phyloP scores from a whole-genome alignment of 1,140 invertebrate species.

The Sogatella furcifera region DNA sequence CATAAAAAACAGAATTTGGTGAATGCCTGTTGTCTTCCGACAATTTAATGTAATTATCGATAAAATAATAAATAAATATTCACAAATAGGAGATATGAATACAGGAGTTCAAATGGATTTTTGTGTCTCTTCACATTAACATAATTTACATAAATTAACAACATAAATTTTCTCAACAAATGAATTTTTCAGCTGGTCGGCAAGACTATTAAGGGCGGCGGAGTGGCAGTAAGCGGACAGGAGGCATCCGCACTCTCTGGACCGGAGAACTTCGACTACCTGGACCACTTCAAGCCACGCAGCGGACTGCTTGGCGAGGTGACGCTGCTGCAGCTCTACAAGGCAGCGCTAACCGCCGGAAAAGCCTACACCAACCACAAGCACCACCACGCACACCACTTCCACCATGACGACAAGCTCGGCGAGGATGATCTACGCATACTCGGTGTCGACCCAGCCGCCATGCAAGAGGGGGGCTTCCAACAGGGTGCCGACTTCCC shows the following conservation, averaged over 20 bases:
- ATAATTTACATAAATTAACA: too few species aligned
- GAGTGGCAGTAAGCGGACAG: constrained; percentile 58
- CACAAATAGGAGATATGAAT: too few species aligned
- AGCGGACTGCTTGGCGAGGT: constrained; percentile 61
- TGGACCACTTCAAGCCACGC: constrained; percentile 24
- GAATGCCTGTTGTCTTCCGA: too few species aligned
- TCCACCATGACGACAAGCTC: constrained; percentile 48
- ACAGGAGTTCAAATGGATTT: too few species aligned
- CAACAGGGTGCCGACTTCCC: background rate
- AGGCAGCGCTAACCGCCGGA: constrained; percentile 62
- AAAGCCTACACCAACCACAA: constrained; percentile 76
- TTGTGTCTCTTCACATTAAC: too few species aligned
- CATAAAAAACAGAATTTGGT: too few species aligned
- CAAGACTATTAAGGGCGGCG: constrained; percentile 61
- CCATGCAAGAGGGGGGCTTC: background rate
- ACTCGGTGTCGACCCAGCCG: background rate
- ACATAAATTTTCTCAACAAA: too few species aligned
- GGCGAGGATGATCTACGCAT: constrained; percentile 38
- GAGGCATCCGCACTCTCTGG: constrained; percentile 44
- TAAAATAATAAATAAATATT: too few species aligned
- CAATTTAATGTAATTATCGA: too few species aligned
- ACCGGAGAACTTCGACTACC: constrained; percentile 23
- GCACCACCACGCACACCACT: constrained; percentile 69
- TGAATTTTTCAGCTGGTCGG: constrained; percentile 56
- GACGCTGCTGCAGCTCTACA: constrained; percentile 66